Conservation (phyloP, 2,113 vertebrate genomes). For the Regulus satrapa region DNA sequence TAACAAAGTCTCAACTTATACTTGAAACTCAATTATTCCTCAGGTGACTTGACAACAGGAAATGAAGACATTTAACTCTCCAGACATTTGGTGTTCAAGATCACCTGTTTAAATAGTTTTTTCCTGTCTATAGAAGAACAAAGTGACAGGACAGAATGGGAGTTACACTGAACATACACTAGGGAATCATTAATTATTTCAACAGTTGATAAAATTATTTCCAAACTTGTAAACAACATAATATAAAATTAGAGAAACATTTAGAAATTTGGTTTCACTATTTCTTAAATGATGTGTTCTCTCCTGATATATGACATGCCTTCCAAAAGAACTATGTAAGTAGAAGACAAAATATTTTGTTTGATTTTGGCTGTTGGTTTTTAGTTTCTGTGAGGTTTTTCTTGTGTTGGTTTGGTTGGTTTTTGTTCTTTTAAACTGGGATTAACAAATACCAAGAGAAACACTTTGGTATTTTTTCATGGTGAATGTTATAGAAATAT, state of each 20-base stretch:
- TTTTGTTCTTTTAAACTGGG: not conserved
- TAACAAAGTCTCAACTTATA: conserved; percentile 5
- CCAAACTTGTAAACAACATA: not conserved
- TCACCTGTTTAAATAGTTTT: not conserved
- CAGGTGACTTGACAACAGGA: not conserved
- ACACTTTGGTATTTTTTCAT: not conserved
- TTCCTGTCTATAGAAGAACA: not conserved
- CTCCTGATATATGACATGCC: not conserved
- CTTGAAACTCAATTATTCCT: not conserved
- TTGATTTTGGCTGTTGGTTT: not conserved
- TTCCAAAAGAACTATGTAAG: not conserved
- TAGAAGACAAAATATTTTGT: not conserved
- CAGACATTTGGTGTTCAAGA: not conserved
- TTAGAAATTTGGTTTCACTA: not conserved
- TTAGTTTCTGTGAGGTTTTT: not conserved
- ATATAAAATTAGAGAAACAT: not conserved
- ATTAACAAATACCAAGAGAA: not conserved
- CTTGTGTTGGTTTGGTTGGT: not conserved
- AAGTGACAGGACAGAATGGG: not conserved
- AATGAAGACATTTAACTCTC: not conserved
- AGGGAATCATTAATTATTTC: not conserved
- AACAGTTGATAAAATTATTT: not conserved
- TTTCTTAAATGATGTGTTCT: not conserved
- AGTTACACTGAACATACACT: not conserved
- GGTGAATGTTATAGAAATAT: not conserved